Percentiles rank a stretch among this genome's conserved stretches.
Conservation (phyloP, 2,113 vertebrate species). For the Buteo buteo region DNA sequence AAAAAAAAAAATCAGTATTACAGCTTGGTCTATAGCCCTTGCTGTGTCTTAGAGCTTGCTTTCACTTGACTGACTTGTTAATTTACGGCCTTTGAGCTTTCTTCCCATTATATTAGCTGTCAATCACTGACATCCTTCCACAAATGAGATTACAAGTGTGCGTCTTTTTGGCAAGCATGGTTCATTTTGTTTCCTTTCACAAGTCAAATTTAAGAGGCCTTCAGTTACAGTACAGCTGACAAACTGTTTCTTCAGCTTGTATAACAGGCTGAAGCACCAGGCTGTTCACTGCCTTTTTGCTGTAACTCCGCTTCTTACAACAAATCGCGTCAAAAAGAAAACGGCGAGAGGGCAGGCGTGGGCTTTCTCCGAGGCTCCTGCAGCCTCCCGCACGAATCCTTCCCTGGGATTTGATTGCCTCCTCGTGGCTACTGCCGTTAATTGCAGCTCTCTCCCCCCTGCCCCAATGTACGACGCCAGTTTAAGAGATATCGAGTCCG, state of each 20-base stretch:
- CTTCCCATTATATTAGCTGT: neutral
- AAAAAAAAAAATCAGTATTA: neutral
- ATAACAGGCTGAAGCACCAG: neutral
- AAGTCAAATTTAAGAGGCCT: neutral
- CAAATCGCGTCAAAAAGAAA: neutral
- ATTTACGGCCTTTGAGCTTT: neutral
- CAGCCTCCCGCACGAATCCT: neutral
- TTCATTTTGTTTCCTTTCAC: neutral
- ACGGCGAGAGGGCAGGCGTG: accelerated
- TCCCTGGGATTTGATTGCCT: neutral
- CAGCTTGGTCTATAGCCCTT: neutral
- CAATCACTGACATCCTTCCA: accelerated
- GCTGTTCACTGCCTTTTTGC: neutral
- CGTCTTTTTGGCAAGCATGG: neutral
- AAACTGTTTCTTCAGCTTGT: neutral
- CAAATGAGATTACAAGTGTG: neutral
- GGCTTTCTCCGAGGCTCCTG: accelerated
- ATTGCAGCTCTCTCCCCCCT: neutral
- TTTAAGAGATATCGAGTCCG: accelerated
- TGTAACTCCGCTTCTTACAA: no score
- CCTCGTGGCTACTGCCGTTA: neutral
- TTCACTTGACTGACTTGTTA: neutral
- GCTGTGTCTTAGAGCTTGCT: neutral
- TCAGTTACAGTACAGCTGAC: neutral
- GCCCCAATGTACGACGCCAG: neutral